A percentile compares a stretch with the other conserved stretches of the same genome.
phyloP scores from a whole-genome alignment of 2,888 invertebrate genomes.

The Andricus curvator region DNA sequence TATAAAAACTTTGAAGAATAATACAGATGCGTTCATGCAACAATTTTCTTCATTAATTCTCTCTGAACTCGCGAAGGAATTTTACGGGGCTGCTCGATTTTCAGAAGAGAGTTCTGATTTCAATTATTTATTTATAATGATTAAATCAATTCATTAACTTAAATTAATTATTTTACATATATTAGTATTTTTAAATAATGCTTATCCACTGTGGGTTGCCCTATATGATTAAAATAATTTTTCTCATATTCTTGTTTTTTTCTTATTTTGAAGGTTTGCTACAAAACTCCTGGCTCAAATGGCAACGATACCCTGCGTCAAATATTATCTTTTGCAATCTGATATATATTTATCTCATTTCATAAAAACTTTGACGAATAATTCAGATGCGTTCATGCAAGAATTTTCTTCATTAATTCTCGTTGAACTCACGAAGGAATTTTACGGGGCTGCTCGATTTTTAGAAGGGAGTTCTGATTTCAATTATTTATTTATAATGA shows the following conservation, averaged over 20 bases:
- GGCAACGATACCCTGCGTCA: constrained; percentile 79
- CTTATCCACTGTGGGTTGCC: too few species aligned
- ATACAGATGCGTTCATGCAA: constrained; percentile 79
- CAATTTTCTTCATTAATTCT: constrained; percentile 81
- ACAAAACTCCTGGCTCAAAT: constrained; percentile 80
- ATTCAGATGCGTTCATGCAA: constrained; percentile 79
- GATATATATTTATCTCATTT: constrained; percentile 78
- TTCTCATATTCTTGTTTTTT: background rate
- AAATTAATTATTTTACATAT: too few species aligned
- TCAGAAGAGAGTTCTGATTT: constrained; percentile 78
- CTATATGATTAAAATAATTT: constrained; percentile 7
- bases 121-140: constrained; percentile 78
- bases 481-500: constrained; percentile 78
- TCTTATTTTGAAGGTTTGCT: constrained; percentile 78
- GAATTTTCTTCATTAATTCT: constrained; percentile 81
- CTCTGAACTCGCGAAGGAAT: constrained; percentile 79
- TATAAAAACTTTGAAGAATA: constrained; percentile 77
- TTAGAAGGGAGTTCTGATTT: constrained; percentile 78
- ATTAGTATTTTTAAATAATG: too few species aligned
- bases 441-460: constrained; percentile 78
- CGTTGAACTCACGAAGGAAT: constrained; percentile 79
- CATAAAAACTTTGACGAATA: constrained; percentile 77
- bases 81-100: constrained; percentile 78
- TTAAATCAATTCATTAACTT: too few species aligned
- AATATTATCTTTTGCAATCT: constrained; percentile 78